phyloP scores from a whole-genome alignment of 2,888 invertebrate genomes.

The Aphodius sticticus region DNA sequence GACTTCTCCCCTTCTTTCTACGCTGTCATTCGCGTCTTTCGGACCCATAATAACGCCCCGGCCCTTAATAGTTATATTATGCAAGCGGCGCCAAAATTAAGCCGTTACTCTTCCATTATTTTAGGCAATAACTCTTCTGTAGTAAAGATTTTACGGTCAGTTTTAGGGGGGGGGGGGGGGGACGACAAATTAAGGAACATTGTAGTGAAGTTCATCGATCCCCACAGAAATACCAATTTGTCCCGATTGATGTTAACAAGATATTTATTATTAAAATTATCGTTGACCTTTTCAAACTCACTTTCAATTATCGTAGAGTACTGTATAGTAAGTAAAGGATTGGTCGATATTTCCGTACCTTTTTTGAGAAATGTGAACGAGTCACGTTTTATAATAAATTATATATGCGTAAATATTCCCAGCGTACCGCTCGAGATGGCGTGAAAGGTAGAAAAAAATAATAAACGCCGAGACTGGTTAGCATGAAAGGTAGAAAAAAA shows the following conservation, averaged over 20 bases:
- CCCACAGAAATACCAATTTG: background rate
- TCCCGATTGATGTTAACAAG: background rate
- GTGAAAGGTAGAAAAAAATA: background rate
- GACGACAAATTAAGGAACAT: background rate
- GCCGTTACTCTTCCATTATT: constrained; percentile 33
- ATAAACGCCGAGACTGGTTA: background rate
- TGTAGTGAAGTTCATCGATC: background rate
- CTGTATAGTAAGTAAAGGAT: background rate
- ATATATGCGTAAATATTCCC: constrained; percentile 4
- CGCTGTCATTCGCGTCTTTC: constrained; percentile 26
- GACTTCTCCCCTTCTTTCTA: constrained; percentile 9
- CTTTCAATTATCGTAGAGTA: background rate
- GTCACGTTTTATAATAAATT: constrained; percentile 4
- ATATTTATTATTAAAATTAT: background rate
- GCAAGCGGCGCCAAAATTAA: constrained; percentile 25
- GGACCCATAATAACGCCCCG: background rate
- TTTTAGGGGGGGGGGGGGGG: constrained; percentile 11
- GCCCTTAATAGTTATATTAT: constrained; percentile 31
- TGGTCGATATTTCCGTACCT: background rate
- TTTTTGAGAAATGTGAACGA: constrained; percentile 4
- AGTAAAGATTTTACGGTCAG: constrained; percentile 22
- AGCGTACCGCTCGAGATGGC: background rate
- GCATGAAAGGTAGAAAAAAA: background rate
- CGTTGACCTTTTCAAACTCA: background rate
- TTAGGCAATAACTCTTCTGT: constrained; percentile 31